Conservation (phyloP, 2,797 vertebrate genomes). For the Sebastes cheni region DNA sequence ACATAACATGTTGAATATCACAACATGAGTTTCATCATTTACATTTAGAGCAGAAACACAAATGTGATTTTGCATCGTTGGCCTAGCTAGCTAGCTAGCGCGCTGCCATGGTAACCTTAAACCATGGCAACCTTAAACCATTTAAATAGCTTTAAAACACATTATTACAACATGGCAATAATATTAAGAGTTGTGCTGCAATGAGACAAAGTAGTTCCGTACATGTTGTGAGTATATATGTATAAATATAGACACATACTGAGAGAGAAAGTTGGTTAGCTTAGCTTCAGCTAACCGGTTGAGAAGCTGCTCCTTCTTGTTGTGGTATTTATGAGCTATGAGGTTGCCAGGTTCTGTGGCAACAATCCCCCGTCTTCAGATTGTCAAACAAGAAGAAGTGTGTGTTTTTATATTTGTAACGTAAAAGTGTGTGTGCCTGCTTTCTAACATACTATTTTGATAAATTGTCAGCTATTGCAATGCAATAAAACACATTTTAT, state of each 20-base stretch:
- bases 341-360: constrained; percentile 62
- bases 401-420: not conserved
- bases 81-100: constrained; percentile 36
- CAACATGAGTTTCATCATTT: not conserved
- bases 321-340: not conserved
- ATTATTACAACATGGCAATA: not conserved
- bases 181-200: not conserved
- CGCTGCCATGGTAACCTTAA: not conserved
- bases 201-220: not conserved
- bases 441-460: not conserved
- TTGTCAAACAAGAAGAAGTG: no score
- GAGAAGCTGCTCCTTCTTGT: constrained; percentile 35
- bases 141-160: constrained; percentile 7
- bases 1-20: not conserved
- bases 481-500: not conserved
- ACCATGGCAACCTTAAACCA: not conserved
- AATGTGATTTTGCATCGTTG: not conserved
- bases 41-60: not conserved
- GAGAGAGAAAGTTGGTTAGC: constrained; percentile 28
- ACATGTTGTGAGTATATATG: not conserved
- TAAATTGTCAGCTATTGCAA: not conserved
- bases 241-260: constrained; percentile 26
- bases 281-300: constrained; percentile 9
- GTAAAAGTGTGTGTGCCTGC: not conserved
- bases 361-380: constrained; percentile 15